These are phyloP conservation scores for Dromas ardeola DNA, from an alignment of 2,113 vertebrate species.

Conservation along the genomic window DNA sequence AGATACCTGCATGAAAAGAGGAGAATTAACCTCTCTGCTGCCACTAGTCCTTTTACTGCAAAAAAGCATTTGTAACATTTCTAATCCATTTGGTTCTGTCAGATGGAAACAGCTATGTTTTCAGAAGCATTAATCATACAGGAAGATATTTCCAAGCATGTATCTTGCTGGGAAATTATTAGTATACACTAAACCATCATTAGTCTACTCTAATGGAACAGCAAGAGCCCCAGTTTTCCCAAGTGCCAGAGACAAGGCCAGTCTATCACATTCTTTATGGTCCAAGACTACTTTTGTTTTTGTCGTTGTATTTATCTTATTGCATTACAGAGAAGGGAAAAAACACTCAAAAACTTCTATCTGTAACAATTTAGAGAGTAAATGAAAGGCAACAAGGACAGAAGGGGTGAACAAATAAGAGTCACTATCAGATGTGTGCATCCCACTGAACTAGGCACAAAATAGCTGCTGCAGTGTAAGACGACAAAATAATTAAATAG, in stretches of 20 bases:
- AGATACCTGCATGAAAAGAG: constrained; percentile 49
- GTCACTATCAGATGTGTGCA: neutral
- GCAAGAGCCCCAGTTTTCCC: neutral
- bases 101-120: constrained; percentile 33
- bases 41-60: neutral
- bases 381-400: neutral
- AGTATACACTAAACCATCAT: neutral
- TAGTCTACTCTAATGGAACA: constrained; percentile 10
- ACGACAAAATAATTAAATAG: neutral
- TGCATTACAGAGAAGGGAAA: neutral
- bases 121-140: constrained; percentile 21
- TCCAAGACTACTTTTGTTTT: neutral
- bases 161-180: constrained; percentile 47
- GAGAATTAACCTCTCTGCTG: constrained; percentile 56
- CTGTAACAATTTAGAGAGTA: neutral
- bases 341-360: neutral
- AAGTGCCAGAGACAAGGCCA: neutral
- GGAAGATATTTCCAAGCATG: neutral
- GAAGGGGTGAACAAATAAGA: neutral
- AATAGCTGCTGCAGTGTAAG: neutral
- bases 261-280: neutral
- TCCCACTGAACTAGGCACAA: neutral
- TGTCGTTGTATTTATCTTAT: neutral
- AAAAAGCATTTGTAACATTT: constrained; percentile 28
- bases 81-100: constrained; percentile 19